Evolutionary conservation across 1,140 invertebrate species (phyloP).

Genomic region (Lamellibrachia luymesi): DNA sequence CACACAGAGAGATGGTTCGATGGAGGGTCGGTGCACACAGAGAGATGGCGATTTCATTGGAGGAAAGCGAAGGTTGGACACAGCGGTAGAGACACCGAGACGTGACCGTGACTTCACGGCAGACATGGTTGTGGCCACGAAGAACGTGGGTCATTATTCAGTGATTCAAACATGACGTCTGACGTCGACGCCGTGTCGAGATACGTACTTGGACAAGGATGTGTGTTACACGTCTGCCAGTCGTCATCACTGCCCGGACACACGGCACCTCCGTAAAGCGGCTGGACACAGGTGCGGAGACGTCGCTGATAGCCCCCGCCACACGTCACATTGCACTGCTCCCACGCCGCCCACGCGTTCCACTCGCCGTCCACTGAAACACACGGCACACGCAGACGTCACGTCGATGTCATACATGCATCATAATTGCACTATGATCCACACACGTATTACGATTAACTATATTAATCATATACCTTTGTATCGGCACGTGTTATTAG

Average conservation of each 20-base stretch:
- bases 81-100: not conserved
- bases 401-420: not conserved
- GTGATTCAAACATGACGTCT: not conserved
- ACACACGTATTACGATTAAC: too few relatives aligned
- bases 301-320: slow-evolving; percentile 32
- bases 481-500: not conserved
- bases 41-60: not conserved
- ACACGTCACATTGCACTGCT: slow-evolving; percentile 33
- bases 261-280: slow-evolving; percentile 25
- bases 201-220: slow-evolving; percentile 15
- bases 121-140: not conserved
- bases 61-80: not conserved
- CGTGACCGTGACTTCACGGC: not conserved
- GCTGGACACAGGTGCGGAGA: slow-evolving; percentile 34
- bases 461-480: not conserved
- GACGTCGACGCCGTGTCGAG: not conserved
- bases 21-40: not conserved
- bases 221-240: slow-evolving; percentile 6
- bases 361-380: slow-evolving; percentile 37
- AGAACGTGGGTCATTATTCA: not conserved
- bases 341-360: slow-evolving; percentile 33
- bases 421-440: too few relatives aligned
- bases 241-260: slow-evolving; percentile 18
- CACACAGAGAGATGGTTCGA: not conserved
- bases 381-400: not conserved